phyloP scores from a whole-genome alignment of 1,140 invertebrate species.

The Limonius californicus region DNA sequence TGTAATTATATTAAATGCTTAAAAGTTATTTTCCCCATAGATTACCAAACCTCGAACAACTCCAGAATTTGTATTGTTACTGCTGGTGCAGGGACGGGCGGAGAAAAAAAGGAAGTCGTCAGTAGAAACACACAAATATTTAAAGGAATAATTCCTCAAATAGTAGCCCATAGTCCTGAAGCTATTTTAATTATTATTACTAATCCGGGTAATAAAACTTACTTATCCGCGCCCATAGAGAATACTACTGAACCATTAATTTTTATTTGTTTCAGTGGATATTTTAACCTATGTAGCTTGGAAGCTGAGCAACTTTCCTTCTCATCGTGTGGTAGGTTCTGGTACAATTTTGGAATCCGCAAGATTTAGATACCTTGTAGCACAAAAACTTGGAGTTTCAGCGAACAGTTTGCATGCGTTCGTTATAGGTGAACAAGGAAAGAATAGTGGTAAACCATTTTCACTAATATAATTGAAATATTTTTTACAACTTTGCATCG shows the following conservation, averaged over 20 bases:
- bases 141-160: constrained; percentile 54
- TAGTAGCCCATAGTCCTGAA: constrained; percentile 55
- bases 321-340: constrained; percentile 58
- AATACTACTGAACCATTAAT: too few relatives aligned
- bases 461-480: too few relatives aligned
- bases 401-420: constrained; percentile 55
- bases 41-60: not conserved
- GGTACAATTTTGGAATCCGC: constrained; percentile 62
- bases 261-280: constrained; percentile 57
- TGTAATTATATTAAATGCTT: too few relatives aligned
- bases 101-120: constrained; percentile 53
- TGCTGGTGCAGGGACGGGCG: constrained; percentile 49
- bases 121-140: constrained; percentile 59
- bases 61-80: constrained; percentile 49
- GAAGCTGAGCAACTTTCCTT: constrained; percentile 62
- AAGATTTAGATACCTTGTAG: constrained; percentile 58
- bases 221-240: too few relatives aligned
- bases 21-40: too few relatives aligned
- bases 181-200: constrained; percentile 25
- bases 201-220: constrained; percentile 25
- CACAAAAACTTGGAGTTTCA: constrained; percentile 55
- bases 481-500: too few relatives aligned
- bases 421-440: constrained; percentile 64
- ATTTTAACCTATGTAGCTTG: constrained; percentile 63
- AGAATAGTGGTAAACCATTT: constrained; percentile 57